phyloP scores from a whole-genome alignment of 2,113 vertebrate genomes.

The Nycticryphes semicollaris region DNA sequence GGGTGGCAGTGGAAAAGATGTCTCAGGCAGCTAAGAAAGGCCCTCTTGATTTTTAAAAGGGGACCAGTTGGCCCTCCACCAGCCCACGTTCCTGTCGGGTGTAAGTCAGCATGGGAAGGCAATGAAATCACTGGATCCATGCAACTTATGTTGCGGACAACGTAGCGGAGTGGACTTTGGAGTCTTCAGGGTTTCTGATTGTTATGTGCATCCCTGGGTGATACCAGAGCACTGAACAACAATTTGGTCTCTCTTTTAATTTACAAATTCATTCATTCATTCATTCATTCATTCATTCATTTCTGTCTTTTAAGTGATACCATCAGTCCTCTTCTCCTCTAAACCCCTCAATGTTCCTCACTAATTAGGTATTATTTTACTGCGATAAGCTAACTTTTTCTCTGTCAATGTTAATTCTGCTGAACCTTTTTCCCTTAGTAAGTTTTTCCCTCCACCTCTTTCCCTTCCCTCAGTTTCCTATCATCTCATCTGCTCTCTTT shows the following conservation, averaged over 20 bases:
- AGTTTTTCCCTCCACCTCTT: background rate
- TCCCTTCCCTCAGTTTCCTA: background rate
- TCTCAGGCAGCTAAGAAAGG: conserved; percentile 33
- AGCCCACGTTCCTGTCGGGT: background rate
- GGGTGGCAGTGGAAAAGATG: conserved; percentile 1
- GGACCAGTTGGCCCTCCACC: background rate
- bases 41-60: conserved; percentile 7
- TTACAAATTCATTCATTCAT: background rate
- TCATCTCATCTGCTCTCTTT: background rate
- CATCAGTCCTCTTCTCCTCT: background rate
- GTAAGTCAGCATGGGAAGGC: background rate
- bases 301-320: background rate
- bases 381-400: background rate
- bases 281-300: background rate
- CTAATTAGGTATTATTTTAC: background rate
- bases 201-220: rapidly evolving
- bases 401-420: background rate
- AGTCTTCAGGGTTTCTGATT: background rate
- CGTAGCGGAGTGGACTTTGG: background rate
- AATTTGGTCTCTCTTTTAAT: background rate
- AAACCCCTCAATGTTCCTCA: background rate
- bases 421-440: background rate
- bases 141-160: rapidly evolving
- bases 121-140: background rate
- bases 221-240: background rate